Percentiles rank a stretch among this genome's conserved stretches.
Conservation (phyloP, 2,888 invertebrate genomes). For the Fragum fragum region DNA sequence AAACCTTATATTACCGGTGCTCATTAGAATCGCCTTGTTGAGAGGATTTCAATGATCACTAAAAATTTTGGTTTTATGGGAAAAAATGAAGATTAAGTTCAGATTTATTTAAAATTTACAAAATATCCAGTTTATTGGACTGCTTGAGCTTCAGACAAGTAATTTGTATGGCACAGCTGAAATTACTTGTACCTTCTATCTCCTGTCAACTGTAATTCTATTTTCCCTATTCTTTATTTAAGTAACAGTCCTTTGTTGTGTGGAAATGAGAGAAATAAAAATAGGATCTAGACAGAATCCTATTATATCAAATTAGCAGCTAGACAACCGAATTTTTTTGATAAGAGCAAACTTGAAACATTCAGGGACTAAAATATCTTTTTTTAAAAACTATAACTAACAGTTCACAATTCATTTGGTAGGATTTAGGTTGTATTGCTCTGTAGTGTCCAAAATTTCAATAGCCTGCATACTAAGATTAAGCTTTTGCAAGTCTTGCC, state of each 20-base stretch:
- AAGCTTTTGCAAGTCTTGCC: too few relatives aligned
- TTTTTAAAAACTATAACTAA: too few relatives aligned
- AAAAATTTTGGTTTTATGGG: neutral
- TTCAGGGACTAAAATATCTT: too few relatives aligned
- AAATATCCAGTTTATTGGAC: neutral
- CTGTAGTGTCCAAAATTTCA: too few relatives aligned
- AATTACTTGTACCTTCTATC: slow-evolving; percentile 16
- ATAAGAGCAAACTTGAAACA: too few relatives aligned
- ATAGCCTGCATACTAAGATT: too few relatives aligned
- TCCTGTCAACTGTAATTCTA: slow-evolving; percentile 26
- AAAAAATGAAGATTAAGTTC: neutral
- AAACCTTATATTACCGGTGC: neutral
- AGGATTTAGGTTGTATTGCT: too few relatives aligned
- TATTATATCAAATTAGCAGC: slow-evolving; percentile 13
- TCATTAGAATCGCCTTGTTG: neutral
- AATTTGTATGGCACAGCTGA: slow-evolving; percentile 30
- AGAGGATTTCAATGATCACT: neutral
- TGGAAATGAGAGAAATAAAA: slow-evolving; percentile 21
- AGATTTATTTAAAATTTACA: neutral
- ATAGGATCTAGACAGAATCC: neutral
- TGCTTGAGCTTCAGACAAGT: slow-evolving; percentile 21
- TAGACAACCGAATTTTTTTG: neutral
- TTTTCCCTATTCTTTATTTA: slow-evolving; percentile 22
- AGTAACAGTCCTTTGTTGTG: slow-evolving; percentile 20
- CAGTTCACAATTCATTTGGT: too few relatives aligned